A percentile compares a stretch with the other conserved stretches of the same genome.
phyloP scores from a whole-genome alignment of 2,888 invertebrate genomes.

The Byasa hedistus region DNA sequence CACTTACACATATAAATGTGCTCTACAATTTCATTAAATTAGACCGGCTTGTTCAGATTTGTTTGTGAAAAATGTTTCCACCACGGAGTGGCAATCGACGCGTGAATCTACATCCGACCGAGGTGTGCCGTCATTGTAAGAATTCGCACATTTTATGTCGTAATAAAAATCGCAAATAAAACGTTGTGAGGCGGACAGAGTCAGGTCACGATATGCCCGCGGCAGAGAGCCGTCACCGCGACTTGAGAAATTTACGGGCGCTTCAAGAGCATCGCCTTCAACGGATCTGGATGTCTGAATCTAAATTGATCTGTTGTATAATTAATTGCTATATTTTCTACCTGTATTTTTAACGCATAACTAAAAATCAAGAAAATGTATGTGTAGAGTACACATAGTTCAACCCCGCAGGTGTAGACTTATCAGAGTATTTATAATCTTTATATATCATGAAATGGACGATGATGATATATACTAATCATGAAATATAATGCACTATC shows the following conservation, averaged over 20 bases:
- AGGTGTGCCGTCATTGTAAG: slow-evolving; percentile 62
- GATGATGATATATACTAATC: no score
- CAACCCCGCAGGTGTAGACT: not conserved
- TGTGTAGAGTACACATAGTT: not conserved
- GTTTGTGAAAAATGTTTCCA: slow-evolving; percentile 31
- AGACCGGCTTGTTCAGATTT: not conserved
- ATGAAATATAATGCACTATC: no score
- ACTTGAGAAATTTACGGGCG: slow-evolving; percentile 67
- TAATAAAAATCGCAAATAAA: slow-evolving; percentile 77
- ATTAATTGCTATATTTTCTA: slow-evolving; percentile 18
- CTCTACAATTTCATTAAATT: no score
- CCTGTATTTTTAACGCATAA: not conserved
- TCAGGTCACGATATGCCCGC: slow-evolving; percentile 72
- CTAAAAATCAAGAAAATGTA: not conserved
- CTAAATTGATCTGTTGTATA: slow-evolving; percentile 42
- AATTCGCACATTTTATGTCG: slow-evolving; percentile 73
- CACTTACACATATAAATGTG: no score
- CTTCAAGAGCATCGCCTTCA: slow-evolving; percentile 52
- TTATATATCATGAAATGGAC: no score
- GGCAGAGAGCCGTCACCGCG: slow-evolving; percentile 67
- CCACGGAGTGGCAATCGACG: slow-evolving; percentile 70
- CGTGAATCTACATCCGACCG: slow-evolving; percentile 72
- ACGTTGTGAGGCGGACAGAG: slow-evolving; percentile 63
- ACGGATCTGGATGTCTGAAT: slow-evolving; percentile 43
- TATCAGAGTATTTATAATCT: not conserved